A percentile compares a stretch with the other conserved stretches of the same genome.
phyloP scores from a whole-genome alignment of 2,888 invertebrate genomes.

The Bedellia somnulentella region DNA sequence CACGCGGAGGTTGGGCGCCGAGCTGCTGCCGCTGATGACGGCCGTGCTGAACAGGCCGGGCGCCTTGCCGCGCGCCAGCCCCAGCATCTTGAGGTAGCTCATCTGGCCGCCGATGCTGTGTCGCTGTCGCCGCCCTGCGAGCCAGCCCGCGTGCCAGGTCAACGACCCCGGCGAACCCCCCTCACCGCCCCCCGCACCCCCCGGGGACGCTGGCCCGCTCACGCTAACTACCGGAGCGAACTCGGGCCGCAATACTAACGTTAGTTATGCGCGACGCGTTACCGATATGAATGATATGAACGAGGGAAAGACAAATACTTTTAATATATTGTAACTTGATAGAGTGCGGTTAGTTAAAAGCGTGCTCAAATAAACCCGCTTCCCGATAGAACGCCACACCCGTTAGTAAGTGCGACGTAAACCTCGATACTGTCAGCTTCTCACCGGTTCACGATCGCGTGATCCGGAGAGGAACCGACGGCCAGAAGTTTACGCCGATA shows the following conservation, averaged over 20 bases:
- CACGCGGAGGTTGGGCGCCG: conserved; percentile 87
- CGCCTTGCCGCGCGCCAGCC: conserved; percentile 67
- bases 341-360: too few relatives aligned
- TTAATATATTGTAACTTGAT: too few relatives aligned
- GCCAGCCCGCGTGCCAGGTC: too few relatives aligned
- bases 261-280: conserved; percentile 14
- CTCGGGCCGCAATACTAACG: conserved; percentile 15
- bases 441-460: conserved; percentile 23
- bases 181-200: conserved; percentile 19
- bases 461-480: conserved; percentile 22
- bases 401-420: neutral
- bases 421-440: conserved; percentile 13
- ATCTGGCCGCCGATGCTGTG: conserved; percentile 96
- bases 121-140: conserved; percentile 82
- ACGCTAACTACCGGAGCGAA: too few relatives aligned
- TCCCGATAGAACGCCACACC: too few relatives aligned
- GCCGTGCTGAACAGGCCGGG: conserved; percentile 94
- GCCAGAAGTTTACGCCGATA: conserved; percentile 15
- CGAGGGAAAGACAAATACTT: too few relatives aligned
- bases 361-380: conserved; percentile 20
- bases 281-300: too few relatives aligned
- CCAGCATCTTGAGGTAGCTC: conserved; percentile 90
- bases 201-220: conserved; percentile 20
- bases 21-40: conserved; percentile 92
- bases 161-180: conserved; percentile 26